Evolutionary conservation across 2,888 invertebrate genomes (phyloP).

Genomic region (Ischnus inquisitorius): DNA sequence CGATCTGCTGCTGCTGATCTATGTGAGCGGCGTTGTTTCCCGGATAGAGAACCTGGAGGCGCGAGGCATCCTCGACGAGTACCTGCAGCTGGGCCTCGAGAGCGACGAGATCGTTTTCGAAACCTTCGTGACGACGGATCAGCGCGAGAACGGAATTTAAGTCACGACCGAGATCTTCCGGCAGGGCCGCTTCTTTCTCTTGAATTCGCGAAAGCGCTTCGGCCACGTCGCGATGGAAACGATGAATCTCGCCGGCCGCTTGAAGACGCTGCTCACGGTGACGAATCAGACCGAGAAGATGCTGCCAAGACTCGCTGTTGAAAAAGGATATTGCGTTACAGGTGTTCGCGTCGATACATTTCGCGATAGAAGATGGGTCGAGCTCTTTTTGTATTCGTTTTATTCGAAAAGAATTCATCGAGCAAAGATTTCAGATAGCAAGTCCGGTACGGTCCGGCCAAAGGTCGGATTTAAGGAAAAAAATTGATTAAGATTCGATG

Average conservation of each 20-base stretch:
- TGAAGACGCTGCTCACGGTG: conserved; percentile 94
- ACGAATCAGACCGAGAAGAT: conserved; percentile 94
- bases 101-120: conserved; percentile 96
- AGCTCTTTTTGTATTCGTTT: neutral
- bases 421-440: neutral
- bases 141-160: conserved; percentile 94
- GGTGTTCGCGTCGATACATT: neutral
- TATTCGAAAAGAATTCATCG: neutral
- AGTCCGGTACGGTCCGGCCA: no score
- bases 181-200: conserved; percentile 95
- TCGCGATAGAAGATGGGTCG: neutral
- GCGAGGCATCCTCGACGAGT: conserved; percentile 96
- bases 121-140: conserved; percentile 95
- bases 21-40: conserved; percentile 97
- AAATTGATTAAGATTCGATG: conserved; percentile 14
- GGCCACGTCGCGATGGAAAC: conserved; percentile 98
- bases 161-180: conserved; percentile 93
- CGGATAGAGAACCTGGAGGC: conserved; percentile 95
- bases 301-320: conserved; percentile 93
- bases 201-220: conserved; percentile 96
- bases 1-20: conserved; percentile 93
- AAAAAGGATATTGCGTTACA: conserved; percentile 44
- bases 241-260: conserved; percentile 98
- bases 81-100: conserved; percentile 96
- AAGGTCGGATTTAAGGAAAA: no score